Evolutionary conservation across 2,888 invertebrate species (phyloP).

Genomic region (Epirrita christyi): DNA sequence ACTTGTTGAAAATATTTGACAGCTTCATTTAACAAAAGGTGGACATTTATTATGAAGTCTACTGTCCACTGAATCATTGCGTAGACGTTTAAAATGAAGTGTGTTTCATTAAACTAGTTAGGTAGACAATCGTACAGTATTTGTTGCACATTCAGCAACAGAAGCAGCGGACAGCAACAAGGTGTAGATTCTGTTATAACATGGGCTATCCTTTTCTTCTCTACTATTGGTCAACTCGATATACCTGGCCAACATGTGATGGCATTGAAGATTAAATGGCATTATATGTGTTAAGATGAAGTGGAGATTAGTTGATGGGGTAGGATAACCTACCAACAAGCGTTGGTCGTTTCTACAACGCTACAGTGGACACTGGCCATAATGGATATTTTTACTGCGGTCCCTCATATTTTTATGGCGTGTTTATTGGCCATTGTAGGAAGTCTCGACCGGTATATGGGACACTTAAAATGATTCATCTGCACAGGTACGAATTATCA

Average conservation of each 20-base stretch:
- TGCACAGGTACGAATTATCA: conserved; percentile 65
- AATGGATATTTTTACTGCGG: conserved; percentile 64
- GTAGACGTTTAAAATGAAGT: neutral
- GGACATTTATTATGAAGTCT: conserved; percentile 57
- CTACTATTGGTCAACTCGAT: too few relatives aligned
- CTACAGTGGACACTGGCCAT: conserved; percentile 6
- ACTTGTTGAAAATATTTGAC: conserved; percentile 65
- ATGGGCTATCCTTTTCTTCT: too few relatives aligned
- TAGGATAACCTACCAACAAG: too few relatives aligned
- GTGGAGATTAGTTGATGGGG: too few relatives aligned
- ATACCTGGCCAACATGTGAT: too few relatives aligned
- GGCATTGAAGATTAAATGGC: too few relatives aligned
- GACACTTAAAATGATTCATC: conserved; percentile 78
- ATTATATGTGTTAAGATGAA: too few relatives aligned
- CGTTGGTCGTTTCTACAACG: neutral
- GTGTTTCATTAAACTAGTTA: too few relatives aligned
- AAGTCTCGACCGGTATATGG: conserved; percentile 57
- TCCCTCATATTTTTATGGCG: conserved; percentile 78
- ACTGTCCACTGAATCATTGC: conserved; percentile 6
- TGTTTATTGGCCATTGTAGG: conserved; percentile 81
- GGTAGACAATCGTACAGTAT: too few relatives aligned
- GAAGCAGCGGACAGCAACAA: too few relatives aligned
- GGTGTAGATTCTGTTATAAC: too few relatives aligned
- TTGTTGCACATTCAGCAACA: too few relatives aligned
- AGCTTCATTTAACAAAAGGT: conserved; percentile 79